These are phyloP conservation scores for Scaptomyza montana DNA, from an alignment of 1,140 invertebrate species.

Conservation along the genomic window DNA sequence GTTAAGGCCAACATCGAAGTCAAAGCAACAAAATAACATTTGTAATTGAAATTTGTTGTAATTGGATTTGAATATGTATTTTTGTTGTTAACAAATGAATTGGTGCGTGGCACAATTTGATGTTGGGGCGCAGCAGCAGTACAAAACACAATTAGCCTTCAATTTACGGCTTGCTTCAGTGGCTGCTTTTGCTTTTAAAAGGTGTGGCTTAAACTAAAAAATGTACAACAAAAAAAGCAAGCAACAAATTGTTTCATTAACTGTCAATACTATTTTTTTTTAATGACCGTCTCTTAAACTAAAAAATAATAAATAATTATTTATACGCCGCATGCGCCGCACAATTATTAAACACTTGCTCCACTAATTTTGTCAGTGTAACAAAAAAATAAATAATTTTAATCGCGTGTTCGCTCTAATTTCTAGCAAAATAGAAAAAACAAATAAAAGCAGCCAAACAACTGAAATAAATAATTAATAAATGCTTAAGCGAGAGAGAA, in stretches of 20 bases:
- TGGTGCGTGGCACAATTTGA: slow-evolving; percentile 20
- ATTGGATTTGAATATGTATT: slow-evolving; percentile 2
- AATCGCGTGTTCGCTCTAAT: slow-evolving; percentile 47
- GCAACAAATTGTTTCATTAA: background rate
- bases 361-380: slow-evolving; percentile 10
- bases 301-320: slow-evolving; percentile 19
- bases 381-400: slow-evolving; percentile 4
- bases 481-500: slow-evolving; percentile 31
- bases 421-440: slow-evolving; percentile 35
- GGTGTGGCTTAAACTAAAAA: slow-evolving; percentile 4
- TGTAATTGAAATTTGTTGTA: background rate
- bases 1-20: slow-evolving; percentile 3
- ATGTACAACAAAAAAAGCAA: background rate
- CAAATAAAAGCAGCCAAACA: slow-evolving; percentile 19
- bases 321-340: slow-evolving; percentile 43
- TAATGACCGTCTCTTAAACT: no score
- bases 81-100: slow-evolving; percentile 13
- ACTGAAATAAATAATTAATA: slow-evolving; percentile 41
- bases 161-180: slow-evolving; percentile 7
- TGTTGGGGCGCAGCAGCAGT: slow-evolving; percentile 2
- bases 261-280: no score
- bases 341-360: slow-evolving; percentile 30
- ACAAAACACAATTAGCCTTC: slow-evolving; percentile 15
- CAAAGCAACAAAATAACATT: background rate
- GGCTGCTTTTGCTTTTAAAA: background rate